Base-by-base conservation (phyloP, 2,113 vertebrate species). In the Pleuronectes platessa region DNA sequence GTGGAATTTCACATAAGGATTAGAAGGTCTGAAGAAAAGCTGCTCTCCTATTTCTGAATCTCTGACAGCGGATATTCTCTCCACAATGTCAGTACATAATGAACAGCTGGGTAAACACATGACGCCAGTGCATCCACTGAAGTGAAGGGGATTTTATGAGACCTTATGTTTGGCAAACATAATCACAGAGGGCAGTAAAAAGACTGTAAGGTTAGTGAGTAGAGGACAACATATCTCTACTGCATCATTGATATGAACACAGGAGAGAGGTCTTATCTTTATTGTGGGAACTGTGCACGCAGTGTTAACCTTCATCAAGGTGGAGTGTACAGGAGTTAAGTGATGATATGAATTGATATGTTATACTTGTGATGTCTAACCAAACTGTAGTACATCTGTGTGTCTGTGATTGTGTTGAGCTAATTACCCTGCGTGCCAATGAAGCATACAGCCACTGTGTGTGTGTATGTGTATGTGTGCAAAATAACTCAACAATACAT, bases 31-130 rank as follows among this genome's bases (percentile, higher is more conserved):
- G 51, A 54, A n/a, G 18, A 70, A 70, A 83, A 67, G 55, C 68
- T 9, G 2, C 51, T 31, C 40, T 68, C 24, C 61, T 81, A 69
- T 75, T 68, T 83, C 13, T 68, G 76, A 26, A 35, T 65, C 64
- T 31, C 42, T 71, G 71, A 68, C 68, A 71, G 74, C 59, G 68
- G 60, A 61, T 45, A 68, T 47, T 81, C 58, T 76, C 71, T 75
- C 61, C 53, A 23, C 24, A 45, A 35, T 68, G 70, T 67, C 73
- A 67, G 0, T 31, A 3, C 35, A 37, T 53, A 65, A 60, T 56
- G 62, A 66, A 62, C 81, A 83, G 79, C 76, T 83, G 81, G 14
- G 61, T 40, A 82, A 83, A 86, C 67, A 84, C 58, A 64, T 45
- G 20, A 70, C 55, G 53, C 14, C 2, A 77, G 68, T 81, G 73